These are phyloP conservation scores for Clupea harengus DNA, from an alignment of 2,113 vertebrate genomes.

Conservation along the genomic window DNA sequence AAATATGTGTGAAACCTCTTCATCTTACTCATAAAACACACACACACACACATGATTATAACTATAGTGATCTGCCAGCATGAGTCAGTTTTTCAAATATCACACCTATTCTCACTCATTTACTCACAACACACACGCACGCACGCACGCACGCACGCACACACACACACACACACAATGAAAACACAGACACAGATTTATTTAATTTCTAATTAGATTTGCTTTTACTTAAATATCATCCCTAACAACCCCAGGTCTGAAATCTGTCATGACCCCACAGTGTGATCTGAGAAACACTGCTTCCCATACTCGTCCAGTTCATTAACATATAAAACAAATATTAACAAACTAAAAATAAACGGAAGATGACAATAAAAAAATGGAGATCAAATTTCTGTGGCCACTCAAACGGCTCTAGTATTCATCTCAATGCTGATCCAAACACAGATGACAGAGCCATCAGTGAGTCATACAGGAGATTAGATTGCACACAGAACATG, in stretches of 20 bases:
- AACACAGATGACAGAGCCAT: neutral
- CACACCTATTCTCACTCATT: neutral
- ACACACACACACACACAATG: neutral
- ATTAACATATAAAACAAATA: constrained; percentile 31
- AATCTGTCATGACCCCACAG: constrained; percentile 69
- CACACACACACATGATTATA: neutral
- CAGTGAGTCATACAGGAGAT: constrained; percentile 23
- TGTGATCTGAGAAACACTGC: constrained; percentile 72
- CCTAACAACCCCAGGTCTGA: constrained; percentile 64
- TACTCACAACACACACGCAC: no score
- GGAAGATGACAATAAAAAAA: constrained; percentile 46
- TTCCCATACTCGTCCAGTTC: constrained; percentile 44
- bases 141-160: no score
- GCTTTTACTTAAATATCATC: constrained; percentile 63
- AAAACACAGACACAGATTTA: constrained; percentile 48
- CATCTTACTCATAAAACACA: neutral
- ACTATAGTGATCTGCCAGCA: no score
- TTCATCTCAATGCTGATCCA: neutral
- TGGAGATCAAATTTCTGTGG: constrained; percentile 49
- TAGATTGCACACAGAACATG: constrained; percentile 61
- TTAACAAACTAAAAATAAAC: constrained; percentile 23
- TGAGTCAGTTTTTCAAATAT: no score
- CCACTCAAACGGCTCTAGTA: neutral
- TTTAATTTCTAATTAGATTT: constrained; percentile 69
- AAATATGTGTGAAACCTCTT: no score